Conservation (phyloP, 1,140 invertebrate genomes). For the Paracyclopina nana region DNA sequence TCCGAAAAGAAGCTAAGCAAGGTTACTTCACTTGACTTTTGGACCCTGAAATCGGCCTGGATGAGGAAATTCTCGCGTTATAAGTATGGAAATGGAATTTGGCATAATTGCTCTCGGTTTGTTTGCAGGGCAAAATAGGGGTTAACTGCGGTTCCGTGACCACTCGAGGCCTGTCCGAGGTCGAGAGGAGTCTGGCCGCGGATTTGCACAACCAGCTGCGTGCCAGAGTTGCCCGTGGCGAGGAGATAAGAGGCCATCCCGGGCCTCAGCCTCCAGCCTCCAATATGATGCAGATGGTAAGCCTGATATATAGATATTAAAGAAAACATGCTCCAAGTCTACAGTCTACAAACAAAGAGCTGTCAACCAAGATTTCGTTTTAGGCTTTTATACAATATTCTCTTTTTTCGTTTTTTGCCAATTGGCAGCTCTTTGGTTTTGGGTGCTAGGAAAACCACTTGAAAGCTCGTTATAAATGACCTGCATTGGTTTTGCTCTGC, state of each 20-base stretch:
- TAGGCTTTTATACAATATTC: background rate
- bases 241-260: conserved; percentile 33
- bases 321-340: background rate
- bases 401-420: background rate
- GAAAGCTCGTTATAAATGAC: too few species aligned
- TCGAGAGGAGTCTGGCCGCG: conserved; percentile 16
- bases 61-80: too few species aligned
- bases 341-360: background rate
- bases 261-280: conserved; percentile 47
- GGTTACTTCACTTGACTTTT: too few species aligned
- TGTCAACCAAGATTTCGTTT: too few species aligned
- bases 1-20: too few species aligned
- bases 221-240: conserved; percentile 49
- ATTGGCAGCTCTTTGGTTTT: background rate
- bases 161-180: conserved; percentile 13
- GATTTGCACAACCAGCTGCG: conserved; percentile 46
- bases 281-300: conserved; percentile 58
- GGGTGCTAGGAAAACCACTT: too few species aligned
- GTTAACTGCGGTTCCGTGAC: conserved; percentile 17
- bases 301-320: conserved; percentile 11
- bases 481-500: too few species aligned
- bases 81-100: too few species aligned
- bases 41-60: too few species aligned
- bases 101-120: too few species aligned
- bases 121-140: conserved; percentile 4